Evolutionary conservation across 1,140 invertebrate genomes (phyloP), one percentile per base, ranked within the genome.

Genomic region (Heliconius congener): DNA sequence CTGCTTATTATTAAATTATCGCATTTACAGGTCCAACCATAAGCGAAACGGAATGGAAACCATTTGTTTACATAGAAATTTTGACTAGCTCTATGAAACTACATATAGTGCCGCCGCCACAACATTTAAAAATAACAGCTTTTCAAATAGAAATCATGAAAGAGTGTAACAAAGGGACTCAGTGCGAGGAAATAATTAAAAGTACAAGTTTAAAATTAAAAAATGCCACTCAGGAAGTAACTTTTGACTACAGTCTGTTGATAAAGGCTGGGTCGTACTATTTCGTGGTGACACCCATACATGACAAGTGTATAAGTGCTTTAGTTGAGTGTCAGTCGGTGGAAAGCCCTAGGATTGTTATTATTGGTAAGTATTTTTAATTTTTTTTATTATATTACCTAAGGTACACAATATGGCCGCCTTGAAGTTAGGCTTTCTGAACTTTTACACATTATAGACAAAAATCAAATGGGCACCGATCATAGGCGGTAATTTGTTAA

Each of bases 11-110:
- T 52, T 52, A 46, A 13, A 46, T 46, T 46, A 27, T 74, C 71
- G 75, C 57, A 37, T 71, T 86, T 87, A 1, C 81, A 94, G 92
- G 90, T 83, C 79, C 86, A 57, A 84, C 83, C 2, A 83, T 86
- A n/a, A 86, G 82, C 30, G 87, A 87, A 77, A 84, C 86, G 30
- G 86, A 89, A 76, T 94, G 91, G 91, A 89, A 88, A 79, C 93
- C 93, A 19, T 94, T 94, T 76, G 82, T 91, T 1, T 94, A 94
- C 77, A 88, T 93, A 50, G 91, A 94, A 77, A 90, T 91, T 78
- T 82, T 91, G 39, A 84, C 81, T 0, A 86, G 72, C 13, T 84
- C 79, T 8, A 88, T 94, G 86, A 85, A 84, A 16, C 75, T 94
- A 3, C 93, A 92, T 72, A 88, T 94, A 71, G 86, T 87, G 80